Evolutionary conservation across 2,797 vertebrate genomes (phyloP).

Genomic region (Pangasius krempfi): DNA sequence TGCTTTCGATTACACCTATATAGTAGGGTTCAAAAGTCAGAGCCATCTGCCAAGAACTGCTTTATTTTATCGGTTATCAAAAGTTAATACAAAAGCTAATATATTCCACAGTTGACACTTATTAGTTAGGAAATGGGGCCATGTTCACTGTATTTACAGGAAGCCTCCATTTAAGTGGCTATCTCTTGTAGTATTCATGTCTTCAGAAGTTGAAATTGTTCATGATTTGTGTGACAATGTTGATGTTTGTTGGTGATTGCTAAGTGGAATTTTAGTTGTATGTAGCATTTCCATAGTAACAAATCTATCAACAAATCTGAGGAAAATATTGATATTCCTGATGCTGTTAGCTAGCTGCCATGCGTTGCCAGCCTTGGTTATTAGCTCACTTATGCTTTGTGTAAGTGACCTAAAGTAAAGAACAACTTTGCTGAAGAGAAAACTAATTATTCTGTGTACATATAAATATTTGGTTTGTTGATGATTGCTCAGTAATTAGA

Average conservation of each 20-base stretch:
- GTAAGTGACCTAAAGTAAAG: background rate
- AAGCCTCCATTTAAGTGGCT: background rate
- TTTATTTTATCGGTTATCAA: background rate
- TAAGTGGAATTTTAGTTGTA: background rate
- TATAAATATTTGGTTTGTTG: background rate
- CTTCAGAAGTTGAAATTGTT: background rate
- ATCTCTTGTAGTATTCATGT: background rate
- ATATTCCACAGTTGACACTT: background rate
- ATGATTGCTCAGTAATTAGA: too few species aligned
- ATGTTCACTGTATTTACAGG: background rate
- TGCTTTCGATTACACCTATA: background rate
- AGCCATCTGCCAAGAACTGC: background rate
- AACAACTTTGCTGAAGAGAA: background rate
- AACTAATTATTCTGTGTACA: background rate
- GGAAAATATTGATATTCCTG: background rate
- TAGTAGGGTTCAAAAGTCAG: background rate
- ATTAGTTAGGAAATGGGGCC: background rate
- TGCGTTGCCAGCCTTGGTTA: background rate
- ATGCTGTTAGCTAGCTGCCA: background rate
- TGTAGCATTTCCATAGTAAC: background rate
- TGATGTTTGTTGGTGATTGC: background rate
- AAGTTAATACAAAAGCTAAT: background rate
- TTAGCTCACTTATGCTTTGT: background rate
- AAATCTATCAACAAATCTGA: background rate
- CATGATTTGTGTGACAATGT: background rate